Evolutionary conservation across 2,888 invertebrate genomes (phyloP).

Genomic region (Zygogramma bicolorata): DNA sequence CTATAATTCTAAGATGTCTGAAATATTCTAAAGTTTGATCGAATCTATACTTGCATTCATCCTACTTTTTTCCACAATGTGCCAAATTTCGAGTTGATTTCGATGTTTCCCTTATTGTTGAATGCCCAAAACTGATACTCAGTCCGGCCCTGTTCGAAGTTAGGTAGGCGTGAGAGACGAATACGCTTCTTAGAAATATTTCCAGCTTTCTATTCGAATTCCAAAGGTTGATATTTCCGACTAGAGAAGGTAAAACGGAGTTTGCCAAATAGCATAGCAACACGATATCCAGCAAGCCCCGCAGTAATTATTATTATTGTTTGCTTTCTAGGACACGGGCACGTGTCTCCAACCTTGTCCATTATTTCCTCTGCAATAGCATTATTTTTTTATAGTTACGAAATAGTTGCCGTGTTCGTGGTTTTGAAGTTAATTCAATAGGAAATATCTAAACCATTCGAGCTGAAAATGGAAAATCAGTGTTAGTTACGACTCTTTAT

Average conservation of each 20-base stretch:
- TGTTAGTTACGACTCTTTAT: too few species aligned
- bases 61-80: too few species aligned
- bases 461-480: neutral
- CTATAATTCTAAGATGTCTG: too few species aligned
- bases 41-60: too few species aligned
- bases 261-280: conserved; percentile 3
- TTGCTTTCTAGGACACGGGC: neutral
- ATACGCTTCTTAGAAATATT: neutral
- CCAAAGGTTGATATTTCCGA: neutral
- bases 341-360: neutral
- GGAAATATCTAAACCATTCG: neutral
- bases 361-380: neutral
- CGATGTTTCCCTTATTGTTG: too few species aligned
- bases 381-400: neutral
- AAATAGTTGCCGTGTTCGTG: neutral
- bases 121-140: too few species aligned
- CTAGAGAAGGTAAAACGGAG: neutral
- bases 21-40: too few species aligned
- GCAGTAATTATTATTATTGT: neutral
- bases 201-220: neutral
- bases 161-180: neutral
- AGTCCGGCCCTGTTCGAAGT: neutral
- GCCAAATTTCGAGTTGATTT: too few species aligned
- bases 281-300: neutral
- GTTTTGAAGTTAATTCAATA: neutral